Evolutionary conservation across 2,797 vertebrate genomes (phyloP), one percentile per base, ranked within the genome.

Genomic region (Microctenopoma stevenorrisi): DNA sequence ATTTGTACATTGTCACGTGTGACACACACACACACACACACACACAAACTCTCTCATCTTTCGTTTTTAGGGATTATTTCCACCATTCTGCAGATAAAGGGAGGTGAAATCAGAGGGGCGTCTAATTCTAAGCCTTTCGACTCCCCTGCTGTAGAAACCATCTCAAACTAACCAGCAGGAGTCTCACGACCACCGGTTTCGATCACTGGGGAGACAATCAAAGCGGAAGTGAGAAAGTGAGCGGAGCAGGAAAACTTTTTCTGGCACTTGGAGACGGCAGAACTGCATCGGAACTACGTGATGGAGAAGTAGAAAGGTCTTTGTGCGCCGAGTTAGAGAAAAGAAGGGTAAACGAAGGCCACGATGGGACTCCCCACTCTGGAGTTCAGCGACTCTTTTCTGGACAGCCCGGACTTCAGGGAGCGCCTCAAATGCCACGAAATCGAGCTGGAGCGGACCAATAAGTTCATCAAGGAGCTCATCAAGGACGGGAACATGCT

Each of bases 401-500:
- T 98, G 94, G 97, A 98, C 91, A 96, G 97, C 40, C 97, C 97
- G 22, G 96, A 97, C 75, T 99, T 99, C 92, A 96, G 97, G 90
- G 97, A 98, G 86, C 92, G 97, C 4, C 94, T 99, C 22, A 96
- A 96, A 87, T 96, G 95, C 84, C 97, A 99, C 66, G 97, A 99
- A 88, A 93, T 97, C 38, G 97, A 98, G 89, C 89, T 99, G 91
- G 97, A 99, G 82, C 88, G 96, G 44, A 98, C 97, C 28, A 98
- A 98, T 86, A 98, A 97, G 81, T 99, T 99, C 92, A 99, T 99
- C 88, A 98, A 98, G 72, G 97, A 98, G 43, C 95, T 98, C 4
- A 97, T 99, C 69, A 99, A 99, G 91, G 97, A 99, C 83, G 97
- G 97, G n/a, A 97, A 95, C 25, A 94, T 97, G 89, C 95, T 98